Conservation (phyloP, 2,888 invertebrate species). For the Drosophila stalkeri region DNA sequence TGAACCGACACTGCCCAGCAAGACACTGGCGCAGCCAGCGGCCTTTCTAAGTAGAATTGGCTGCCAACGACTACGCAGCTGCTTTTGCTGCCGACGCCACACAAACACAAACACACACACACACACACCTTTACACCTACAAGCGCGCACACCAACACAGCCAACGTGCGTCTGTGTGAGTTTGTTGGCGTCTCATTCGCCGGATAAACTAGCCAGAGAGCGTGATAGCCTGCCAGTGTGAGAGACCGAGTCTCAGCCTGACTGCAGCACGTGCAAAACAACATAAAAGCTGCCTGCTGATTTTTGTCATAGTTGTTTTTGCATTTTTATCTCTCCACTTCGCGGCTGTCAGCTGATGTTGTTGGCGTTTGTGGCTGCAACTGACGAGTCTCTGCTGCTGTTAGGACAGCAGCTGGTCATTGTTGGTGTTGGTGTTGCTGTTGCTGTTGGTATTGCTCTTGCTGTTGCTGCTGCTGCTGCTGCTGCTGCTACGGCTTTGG, state of each 20-base stretch:
- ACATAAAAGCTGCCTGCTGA: conserved; percentile 54
- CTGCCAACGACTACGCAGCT: conserved; percentile 36
- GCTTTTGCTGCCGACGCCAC: conserved; percentile 44
- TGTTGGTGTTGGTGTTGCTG: conserved; percentile 20
- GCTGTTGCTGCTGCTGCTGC: background rate
- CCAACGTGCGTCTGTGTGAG: conserved; percentile 32
- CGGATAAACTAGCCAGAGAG: conserved; percentile 64
- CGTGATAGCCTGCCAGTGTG: conserved; percentile 30
- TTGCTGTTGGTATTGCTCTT: conserved; percentile 17
- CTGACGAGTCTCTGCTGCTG: conserved; percentile 29
- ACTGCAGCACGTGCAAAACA: conserved; percentile 80
- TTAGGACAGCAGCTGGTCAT: conserved; percentile 35
- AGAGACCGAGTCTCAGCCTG: conserved; percentile 28
- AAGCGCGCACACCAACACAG: conserved; percentile 38
- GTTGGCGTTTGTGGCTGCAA: conserved; percentile 45
- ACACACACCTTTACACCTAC: conserved; percentile 7
- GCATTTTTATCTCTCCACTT: conserved; percentile 54
- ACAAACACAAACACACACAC: conserved; percentile 17
- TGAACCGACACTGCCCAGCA: conserved; percentile 85
- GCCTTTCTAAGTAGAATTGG: conserved; percentile 83
- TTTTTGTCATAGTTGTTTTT: conserved; percentile 52
- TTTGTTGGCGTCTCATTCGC: conserved; percentile 78
- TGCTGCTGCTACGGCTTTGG: conserved; percentile 5
- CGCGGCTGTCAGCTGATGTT: conserved; percentile 53
- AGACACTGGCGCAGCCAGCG: conserved; percentile 77